Evolutionary conservation across 1,140 invertebrate species (phyloP).

Genomic region (Brachionus calyciflorus): DNA sequence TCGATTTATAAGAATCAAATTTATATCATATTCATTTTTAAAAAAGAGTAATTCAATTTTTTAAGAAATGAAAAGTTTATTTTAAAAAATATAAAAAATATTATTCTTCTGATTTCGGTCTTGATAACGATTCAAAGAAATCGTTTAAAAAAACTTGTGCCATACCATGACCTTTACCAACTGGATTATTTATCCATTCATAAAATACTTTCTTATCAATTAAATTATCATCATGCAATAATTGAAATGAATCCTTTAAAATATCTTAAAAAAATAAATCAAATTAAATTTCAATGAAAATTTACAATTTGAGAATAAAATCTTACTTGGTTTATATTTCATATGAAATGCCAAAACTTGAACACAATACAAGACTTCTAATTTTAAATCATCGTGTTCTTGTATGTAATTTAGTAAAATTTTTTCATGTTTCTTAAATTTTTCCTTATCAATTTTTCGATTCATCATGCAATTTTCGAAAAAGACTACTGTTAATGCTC

Average conservation of each 20-base stretch:
- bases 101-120: neutral
- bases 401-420: neutral
- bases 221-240: neutral
- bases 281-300: neutral
- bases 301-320: neutral
- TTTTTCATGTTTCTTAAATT: conserved; percentile 1
- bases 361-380: conserved; percentile 7
- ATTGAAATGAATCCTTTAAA: neutral
- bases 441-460: neutral
- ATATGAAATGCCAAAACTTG: conserved; percentile 14
- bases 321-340: conserved; percentile 10
- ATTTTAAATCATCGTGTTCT: neutral
- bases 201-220: neutral
- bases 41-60: too few relatives aligned
- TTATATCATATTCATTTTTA: too few relatives aligned
- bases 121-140: conserved; percentile 1
- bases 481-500: neutral
- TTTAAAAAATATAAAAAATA: neutral
- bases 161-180: conserved; percentile 8
- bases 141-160: neutral
- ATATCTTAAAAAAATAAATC: neutral
- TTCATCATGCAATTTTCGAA: neutral
- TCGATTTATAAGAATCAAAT: too few relatives aligned
- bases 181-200: conserved; percentile 10
- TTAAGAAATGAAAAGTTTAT: conserved; percentile 14